phyloP scores from a whole-genome alignment of 1,140 invertebrate species.

The Lucilia cuprina region DNA sequence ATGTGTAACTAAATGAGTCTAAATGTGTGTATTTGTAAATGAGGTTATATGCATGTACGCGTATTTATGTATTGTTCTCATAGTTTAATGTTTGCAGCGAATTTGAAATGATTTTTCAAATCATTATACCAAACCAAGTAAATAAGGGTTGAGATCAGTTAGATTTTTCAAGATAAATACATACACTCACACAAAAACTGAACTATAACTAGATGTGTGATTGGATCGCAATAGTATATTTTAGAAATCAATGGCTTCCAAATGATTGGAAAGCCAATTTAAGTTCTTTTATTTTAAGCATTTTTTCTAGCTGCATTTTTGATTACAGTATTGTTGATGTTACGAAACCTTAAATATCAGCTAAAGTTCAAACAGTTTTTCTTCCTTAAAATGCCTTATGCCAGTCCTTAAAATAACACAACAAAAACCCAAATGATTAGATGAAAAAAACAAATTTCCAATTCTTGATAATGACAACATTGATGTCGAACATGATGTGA shows the following conservation, averaged over 20 bases:
- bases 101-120: constrained; percentile 8
- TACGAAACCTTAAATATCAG: no score
- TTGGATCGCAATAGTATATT: no score
- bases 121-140: neutral
- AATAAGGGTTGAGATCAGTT: neutral
- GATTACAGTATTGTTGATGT: no score
- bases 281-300: no score
- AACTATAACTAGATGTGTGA: no score
- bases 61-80: neutral
- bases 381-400: neutral
- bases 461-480: neutral
- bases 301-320: no score
- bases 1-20: neutral
- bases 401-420: neutral
- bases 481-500: constrained; percentile 12
- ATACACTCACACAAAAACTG: no score
- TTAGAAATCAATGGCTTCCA: no score
- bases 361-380: no score
- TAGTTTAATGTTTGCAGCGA: neutral
- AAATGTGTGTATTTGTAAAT: neutral
- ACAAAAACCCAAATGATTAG: neutral
- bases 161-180: neutral
- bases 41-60: neutral
- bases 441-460: neutral
- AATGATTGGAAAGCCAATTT: no score